Evolutionary conservation across 2,888 invertebrate species (phyloP).

Genomic region (Odontocolon sp.): DNA sequence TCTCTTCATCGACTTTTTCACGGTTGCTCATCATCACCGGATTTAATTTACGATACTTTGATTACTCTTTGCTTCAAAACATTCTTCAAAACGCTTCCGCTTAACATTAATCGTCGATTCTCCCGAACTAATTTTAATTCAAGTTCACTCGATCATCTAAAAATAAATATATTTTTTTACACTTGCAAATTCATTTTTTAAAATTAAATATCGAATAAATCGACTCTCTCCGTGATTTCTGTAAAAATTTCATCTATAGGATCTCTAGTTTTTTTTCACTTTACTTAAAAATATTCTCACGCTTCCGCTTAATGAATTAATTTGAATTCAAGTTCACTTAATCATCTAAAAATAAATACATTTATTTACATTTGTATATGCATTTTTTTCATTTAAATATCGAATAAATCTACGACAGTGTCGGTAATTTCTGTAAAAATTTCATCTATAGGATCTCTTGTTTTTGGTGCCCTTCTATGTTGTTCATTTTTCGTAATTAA

Average conservation of each 20-base stretch:
- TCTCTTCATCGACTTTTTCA: not conserved
- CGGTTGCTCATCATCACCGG: constrained; percentile 11
- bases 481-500: constrained; percentile 19
- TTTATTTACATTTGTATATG: not conserved
- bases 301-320: not conserved
- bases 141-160: constrained; percentile 18
- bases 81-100: constrained; percentile 3
- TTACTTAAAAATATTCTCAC: constrained; percentile 14
- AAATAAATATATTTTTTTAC: not conserved
- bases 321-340: constrained; percentile 19
- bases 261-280: constrained; percentile 39
- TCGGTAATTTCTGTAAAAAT: constrained; percentile 65
- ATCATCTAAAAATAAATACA: constrained; percentile 9
- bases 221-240: constrained; percentile 64
- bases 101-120: constrained; percentile 19
- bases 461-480: constrained; percentile 31
- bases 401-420: constrained; percentile 64
- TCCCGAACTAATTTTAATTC: constrained; percentile 17
- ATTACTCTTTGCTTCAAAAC: constrained; percentile 4
- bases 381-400: constrained; percentile 57
- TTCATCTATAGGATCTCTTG: constrained; percentile 59
- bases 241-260: constrained; percentile 63
- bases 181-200: not conserved
- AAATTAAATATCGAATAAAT: constrained; percentile 64
- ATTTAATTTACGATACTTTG: constrained; percentile 35